Evolutionary conservation across 2,888 invertebrate species (phyloP).

Genomic region (Mythimna albipuncta): DNA sequence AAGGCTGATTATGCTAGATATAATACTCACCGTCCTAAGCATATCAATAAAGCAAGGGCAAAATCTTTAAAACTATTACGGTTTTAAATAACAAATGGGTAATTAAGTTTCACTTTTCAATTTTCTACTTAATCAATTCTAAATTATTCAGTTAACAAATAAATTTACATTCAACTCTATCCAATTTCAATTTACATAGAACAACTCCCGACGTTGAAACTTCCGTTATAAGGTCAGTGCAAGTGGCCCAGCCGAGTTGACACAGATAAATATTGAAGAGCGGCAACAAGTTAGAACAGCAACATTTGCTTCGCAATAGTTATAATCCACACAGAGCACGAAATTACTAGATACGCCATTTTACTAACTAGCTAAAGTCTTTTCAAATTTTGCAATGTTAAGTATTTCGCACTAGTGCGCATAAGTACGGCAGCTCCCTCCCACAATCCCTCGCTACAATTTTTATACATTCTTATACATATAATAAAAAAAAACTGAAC

Average conservation of each 20-base stretch:
- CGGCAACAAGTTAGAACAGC: constrained; percentile 28
- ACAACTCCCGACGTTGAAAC: not conserved
- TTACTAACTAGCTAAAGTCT: not conserved
- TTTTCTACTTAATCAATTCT: not conserved
- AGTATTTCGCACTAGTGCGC: no score
- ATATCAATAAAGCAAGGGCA: not conserved
- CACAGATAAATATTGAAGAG: constrained; percentile 27
- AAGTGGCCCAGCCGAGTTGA: not conserved
- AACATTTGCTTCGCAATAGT: not conserved
- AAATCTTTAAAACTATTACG: not conserved
- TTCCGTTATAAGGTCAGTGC: not conserved
- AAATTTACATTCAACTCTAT: not conserved
- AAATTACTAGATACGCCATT: not conserved
- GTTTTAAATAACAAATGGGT: not conserved
- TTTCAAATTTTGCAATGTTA: no score
- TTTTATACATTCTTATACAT: no score
- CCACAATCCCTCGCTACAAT: no score
- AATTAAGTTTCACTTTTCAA: not conserved
- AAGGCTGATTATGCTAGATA: not conserved
- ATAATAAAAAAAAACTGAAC: no score
- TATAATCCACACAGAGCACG: not conserved
- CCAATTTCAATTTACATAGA: constrained; percentile 3
- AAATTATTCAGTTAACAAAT: constrained; percentile 2
- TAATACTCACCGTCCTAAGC: no score
- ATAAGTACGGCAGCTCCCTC: no score